These are phyloP conservation scores for Delphinapterus leucas DNA, from an alignment of 2,113 vertebrate genomes.

Conservation along the genomic window DNA sequence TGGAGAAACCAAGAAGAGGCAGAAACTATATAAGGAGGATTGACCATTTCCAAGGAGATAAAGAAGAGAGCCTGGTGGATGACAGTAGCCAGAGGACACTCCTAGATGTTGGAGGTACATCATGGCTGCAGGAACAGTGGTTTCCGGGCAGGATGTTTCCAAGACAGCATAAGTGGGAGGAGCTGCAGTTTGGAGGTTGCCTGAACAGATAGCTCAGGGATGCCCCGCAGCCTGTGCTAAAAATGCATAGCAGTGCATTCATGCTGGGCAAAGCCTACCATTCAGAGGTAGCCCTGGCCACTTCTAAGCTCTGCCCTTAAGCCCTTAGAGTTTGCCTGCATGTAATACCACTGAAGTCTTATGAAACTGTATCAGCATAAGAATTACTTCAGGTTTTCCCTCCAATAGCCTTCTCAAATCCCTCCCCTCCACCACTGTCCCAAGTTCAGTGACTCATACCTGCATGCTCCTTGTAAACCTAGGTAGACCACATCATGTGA, in stretches of 20 bases:
- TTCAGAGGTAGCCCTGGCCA: not conserved
- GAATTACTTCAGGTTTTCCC: not conserved
- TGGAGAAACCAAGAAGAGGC: not conserved
- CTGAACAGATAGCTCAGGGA: not conserved
- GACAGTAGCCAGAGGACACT: not conserved
- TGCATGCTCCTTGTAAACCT: not conserved
- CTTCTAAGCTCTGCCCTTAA: not conserved
- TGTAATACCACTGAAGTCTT: not conserved
- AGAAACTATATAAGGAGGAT: not conserved
- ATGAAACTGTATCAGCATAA: not conserved
- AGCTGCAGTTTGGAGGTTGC: not conserved
- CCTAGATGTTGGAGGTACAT: not conserved
- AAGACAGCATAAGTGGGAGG: not conserved
- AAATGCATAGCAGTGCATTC: not conserved
- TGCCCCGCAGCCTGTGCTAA: not conserved
- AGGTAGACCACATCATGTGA: not conserved
- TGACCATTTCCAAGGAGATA: not conserved
- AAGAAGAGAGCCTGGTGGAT: not conserved
- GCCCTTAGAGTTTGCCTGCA: not conserved
- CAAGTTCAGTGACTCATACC: not conserved
- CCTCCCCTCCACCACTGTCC: no score
- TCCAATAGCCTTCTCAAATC: not conserved
- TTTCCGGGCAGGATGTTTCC: not conserved
- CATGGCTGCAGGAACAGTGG: not conserved
- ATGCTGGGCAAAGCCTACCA: not conserved